Percentiles rank a stretch among this genome's conserved stretches.
phyloP scores from a whole-genome alignment of 2,888 invertebrate genomes.

The Andrena praecox region DNA sequence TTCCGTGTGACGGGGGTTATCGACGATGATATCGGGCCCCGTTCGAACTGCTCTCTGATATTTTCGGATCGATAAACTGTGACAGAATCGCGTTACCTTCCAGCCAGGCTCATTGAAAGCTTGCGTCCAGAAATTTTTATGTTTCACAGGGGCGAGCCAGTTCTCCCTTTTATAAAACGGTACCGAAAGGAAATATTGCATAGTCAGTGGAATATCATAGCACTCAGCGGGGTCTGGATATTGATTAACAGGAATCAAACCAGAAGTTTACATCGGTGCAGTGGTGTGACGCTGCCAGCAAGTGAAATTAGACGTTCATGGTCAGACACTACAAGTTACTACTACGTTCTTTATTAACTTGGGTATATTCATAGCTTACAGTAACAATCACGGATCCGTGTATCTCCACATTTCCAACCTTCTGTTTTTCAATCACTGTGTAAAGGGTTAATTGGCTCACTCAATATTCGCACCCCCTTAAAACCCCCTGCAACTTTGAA shows the following conservation, averaged over 20 bases:
- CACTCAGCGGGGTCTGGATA: too few relatives aligned
- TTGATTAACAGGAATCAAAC: too few relatives aligned
- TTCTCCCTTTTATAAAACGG: not conserved
- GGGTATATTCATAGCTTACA: not conserved
- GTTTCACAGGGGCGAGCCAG: not conserved
- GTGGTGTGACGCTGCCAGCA: not conserved
- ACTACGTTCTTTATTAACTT: not conserved
- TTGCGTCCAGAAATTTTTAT: too few relatives aligned
- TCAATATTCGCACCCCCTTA: too few relatives aligned
- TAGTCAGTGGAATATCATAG: too few relatives aligned
- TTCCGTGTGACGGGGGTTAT: slow-evolving; percentile 29
- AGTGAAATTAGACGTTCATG: not conserved
- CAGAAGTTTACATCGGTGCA: too few relatives aligned
- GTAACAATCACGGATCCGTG: too few relatives aligned
- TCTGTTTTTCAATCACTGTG: too few relatives aligned
- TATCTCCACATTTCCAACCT: too few relatives aligned
- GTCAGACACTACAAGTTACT: not conserved
- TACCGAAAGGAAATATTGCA: too few relatives aligned
- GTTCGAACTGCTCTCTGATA: slow-evolving; percentile 4
- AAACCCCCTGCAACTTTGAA: too few relatives aligned
- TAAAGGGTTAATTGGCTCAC: too few relatives aligned
- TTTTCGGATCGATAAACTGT: slow-evolving; percentile 1
- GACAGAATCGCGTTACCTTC: not conserved
- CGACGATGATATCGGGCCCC: slow-evolving; percentile 16
- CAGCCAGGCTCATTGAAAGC: not conserved